Evolutionary conservation across 1,140 invertebrate genomes (phyloP), one percentile per base, ranked within the genome.

Genomic region (Atopsyche davidsoni): DNA sequence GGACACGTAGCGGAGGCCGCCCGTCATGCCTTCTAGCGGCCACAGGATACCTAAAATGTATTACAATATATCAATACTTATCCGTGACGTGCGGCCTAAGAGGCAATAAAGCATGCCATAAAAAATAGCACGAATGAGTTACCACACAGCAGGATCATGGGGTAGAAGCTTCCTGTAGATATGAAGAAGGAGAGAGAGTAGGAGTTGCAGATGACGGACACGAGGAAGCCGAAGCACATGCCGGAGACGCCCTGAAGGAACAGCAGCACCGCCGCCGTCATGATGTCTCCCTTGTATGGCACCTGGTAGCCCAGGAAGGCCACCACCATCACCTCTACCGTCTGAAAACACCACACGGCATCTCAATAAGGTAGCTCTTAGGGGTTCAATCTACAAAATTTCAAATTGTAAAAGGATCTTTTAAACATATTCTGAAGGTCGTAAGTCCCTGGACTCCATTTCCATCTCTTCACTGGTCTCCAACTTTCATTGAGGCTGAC

Each of bases 121-220:
- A 4, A 28, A 28, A 28, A 4, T 28, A 47, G 24, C 24, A n/a
- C 6, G 47, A 22, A 16, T 13, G 17, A 75, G 77, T 73, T 69
- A 91, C 89, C 90, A 64, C 86, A 85, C 0, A 91, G 66, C 36
- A 92, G 63, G 47, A 94, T 79, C 69, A 89, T 83, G 0, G 90
- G 90, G 63, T 92, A 92, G 61, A 95, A 92, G 43, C 82, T 86
- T 1, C 91, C 91, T 0, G 88, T 81, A 3, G 88, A 79, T 14
- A 89, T 73, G 63, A 90, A 90, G 70, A 92, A 89, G 0, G 90
- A 87, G 47, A 86, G 74, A 0, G 79, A 82, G 57, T 91, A 88
- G 24, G 84, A 83, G 9, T 79, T 77, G 58, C 85, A 88, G 18
- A 86, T 66, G 0, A 88, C 75, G 0, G 90, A 93, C 25, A 92